Conservation (phyloP, 2,888 invertebrate species). For the Lypha dubia region DNA sequence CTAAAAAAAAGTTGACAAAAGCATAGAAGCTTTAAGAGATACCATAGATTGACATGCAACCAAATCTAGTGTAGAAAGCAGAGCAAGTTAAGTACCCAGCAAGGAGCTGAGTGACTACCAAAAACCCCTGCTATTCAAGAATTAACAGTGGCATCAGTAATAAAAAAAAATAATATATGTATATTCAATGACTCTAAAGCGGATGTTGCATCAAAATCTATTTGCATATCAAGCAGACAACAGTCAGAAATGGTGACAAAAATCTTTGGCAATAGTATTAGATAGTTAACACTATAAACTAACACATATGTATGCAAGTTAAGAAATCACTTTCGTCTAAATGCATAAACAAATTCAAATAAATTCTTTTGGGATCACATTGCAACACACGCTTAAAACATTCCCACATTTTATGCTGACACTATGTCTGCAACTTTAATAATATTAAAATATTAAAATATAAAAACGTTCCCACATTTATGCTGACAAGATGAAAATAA, state of each 20-base stretch:
- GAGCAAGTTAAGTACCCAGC: neutral
- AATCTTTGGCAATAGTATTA: slow-evolving; percentile 70
- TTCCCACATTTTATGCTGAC: too few species aligned
- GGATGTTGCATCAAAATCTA: slow-evolving; percentile 68
- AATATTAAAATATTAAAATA: too few species aligned
- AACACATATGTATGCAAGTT: slow-evolving; percentile 18
- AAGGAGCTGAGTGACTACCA: slow-evolving; percentile 10
- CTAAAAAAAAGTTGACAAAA: slow-evolving; percentile 27
- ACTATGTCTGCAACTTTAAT: too few species aligned
- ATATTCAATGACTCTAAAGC: slow-evolving; percentile 65
- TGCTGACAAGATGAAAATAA: too few species aligned
- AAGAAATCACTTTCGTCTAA: too few species aligned
- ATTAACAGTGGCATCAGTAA: slow-evolving; percentile 15
- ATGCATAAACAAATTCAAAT: too few species aligned
- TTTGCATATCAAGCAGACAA: slow-evolving; percentile 68
- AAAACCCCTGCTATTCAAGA: neutral
- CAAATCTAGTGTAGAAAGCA: slow-evolving; percentile 33
- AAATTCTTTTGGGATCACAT: too few species aligned
- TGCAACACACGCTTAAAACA: too few species aligned
- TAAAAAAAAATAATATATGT: slow-evolving; percentile 14
- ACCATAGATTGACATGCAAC: slow-evolving; percentile 76
- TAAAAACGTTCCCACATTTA: too few species aligned
- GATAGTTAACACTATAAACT: slow-evolving; percentile 50
- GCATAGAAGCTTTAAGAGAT: slow-evolving; percentile 72
- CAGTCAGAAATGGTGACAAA: slow-evolving; percentile 59